Evolutionary conservation across 2,797 vertebrate species (phyloP), one percentile per base, ranked within the genome.

Genomic region (Ataeniobius toweri): DNA sequence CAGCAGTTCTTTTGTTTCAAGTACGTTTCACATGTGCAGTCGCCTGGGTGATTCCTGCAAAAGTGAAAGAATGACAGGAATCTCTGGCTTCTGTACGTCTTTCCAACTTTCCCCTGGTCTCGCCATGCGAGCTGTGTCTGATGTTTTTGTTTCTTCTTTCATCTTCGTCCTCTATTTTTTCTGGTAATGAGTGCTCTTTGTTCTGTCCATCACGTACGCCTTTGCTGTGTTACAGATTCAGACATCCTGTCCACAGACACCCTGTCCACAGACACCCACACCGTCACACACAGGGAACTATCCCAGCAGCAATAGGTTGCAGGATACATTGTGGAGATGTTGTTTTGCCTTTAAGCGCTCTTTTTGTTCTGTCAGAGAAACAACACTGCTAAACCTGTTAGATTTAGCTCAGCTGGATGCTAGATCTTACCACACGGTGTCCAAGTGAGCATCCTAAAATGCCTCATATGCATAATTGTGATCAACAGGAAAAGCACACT

Each of bases 131-230:
- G 13, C 48, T 36, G 5, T 6, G 6, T 71, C 73, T 24, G 46
- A 6, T 6, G 2, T 76, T 75, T 71, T 28, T 36, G 6, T 41
- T 41, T 70, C 4, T 13, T 53, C 41, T 70, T 69, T 26, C 67
- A 44, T 39, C 28, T 56, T 46, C 13, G 7, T 50, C 24, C 50
- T 39, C 3, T n/a, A 18, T 68, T 68, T 53, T 63, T 53, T 75
- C 88, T 88, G 63, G 80, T 90, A 86, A 92, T 82, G 79, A 74
- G 76, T 75, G 55, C 50, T 80, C 78, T 94, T 92, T 94, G 88
- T 91, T 84, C 83, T 85, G 79, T 83, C 80, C 80, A 82, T 90
- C 86, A 90, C 83, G 67, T 86, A 86, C 77, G 46, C 76, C 82
- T 71, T 89, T 91, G 80, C 90, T 87, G 51, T 75, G 36, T 55